phyloP scores from a whole-genome alignment of 2,113 vertebrate species.

The Abramis brama region DNA sequence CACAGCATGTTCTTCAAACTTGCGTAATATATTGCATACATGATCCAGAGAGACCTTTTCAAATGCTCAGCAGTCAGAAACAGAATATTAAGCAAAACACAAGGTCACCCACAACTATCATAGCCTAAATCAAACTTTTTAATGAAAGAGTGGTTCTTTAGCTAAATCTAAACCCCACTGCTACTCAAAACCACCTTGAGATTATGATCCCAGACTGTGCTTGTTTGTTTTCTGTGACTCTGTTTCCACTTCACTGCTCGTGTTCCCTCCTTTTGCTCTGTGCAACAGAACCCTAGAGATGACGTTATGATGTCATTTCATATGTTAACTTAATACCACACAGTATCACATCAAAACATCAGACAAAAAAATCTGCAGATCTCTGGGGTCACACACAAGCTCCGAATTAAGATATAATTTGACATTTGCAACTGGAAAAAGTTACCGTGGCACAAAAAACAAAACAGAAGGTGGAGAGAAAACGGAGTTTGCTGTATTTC shows the following conservation, averaged over 20 bases:
- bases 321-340: conserved; percentile 21
- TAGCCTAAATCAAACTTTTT: background rate
- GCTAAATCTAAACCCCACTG: background rate
- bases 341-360: conserved; percentile 20
- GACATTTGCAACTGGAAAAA: conserved; percentile 10
- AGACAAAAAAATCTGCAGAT: conserved; percentile 38
- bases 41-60: background rate
- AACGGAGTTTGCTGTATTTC: conserved; percentile 54
- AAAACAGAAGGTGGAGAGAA: conserved; percentile 56
- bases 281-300: conserved; percentile 34
- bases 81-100: conserved; percentile 16
- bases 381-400: background rate
- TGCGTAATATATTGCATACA: background rate
- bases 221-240: conserved; percentile 41
- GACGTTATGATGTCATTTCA: conserved; percentile 38
- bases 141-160: background rate
- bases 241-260: conserved; percentile 17
- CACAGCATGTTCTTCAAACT: background rate
- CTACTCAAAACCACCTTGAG: conserved; percentile 3
- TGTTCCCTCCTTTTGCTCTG: conserved; percentile 20
- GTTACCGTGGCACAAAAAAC: background rate
- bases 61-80: conserved; percentile 6
- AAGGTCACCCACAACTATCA: conserved; percentile 12
- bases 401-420: conserved; percentile 5
- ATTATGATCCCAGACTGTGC: conserved; percentile 20